These are phyloP conservation scores for Nematostella vectensis DNA, from an alignment of 92 coral and sea anemone genomes.

Conservation along the genomic window DNA sequence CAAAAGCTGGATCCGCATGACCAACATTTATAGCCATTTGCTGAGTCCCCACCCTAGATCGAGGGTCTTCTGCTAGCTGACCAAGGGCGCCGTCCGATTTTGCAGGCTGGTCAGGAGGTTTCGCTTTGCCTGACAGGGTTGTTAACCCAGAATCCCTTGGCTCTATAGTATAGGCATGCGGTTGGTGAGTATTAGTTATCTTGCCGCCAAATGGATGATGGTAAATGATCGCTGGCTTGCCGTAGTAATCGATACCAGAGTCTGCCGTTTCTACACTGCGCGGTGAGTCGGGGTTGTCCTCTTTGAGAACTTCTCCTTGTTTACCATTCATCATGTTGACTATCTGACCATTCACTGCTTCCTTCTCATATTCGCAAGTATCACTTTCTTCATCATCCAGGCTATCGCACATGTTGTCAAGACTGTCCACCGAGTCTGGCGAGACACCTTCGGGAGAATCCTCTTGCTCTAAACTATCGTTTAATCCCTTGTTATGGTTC, in stretches of 20 bases:
- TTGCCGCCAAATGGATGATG: slow-evolving; percentile 26
- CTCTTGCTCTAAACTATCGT: too few relatives aligned
- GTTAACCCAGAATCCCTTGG: not conserved
- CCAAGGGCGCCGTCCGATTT: not conserved
- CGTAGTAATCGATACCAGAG: slow-evolving; percentile 20
- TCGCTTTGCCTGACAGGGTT: not conserved
- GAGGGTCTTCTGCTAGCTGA: not conserved
- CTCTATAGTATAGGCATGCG: not conserved
- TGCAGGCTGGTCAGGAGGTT: not conserved
- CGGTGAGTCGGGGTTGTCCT: not conserved
- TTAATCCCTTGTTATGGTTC: too few relatives aligned
- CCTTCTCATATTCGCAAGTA: too few relatives aligned
- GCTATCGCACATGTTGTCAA: slow-evolving; percentile 56
- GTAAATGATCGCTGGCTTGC: slow-evolving; percentile 23
- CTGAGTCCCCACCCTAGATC: not conserved
- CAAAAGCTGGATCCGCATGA: not conserved
- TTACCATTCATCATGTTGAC: too few relatives aligned
- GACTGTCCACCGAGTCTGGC: slow-evolving; percentile 35
- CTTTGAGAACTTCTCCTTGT: too few relatives aligned
- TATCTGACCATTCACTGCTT: too few relatives aligned
- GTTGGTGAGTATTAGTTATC: slow-evolving; percentile 2
- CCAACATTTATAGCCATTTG: not conserved
- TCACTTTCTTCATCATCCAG: slow-evolving; percentile 40
- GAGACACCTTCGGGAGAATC: not conserved
- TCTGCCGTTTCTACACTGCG: not conserved